A percentile compares a stretch with the other conserved stretches of the same genome.
These are phyloP conservation scores for Ophonus ardosiacus DNA, from an alignment of 2,888 invertebrate species.

Conservation along the genomic window DNA sequence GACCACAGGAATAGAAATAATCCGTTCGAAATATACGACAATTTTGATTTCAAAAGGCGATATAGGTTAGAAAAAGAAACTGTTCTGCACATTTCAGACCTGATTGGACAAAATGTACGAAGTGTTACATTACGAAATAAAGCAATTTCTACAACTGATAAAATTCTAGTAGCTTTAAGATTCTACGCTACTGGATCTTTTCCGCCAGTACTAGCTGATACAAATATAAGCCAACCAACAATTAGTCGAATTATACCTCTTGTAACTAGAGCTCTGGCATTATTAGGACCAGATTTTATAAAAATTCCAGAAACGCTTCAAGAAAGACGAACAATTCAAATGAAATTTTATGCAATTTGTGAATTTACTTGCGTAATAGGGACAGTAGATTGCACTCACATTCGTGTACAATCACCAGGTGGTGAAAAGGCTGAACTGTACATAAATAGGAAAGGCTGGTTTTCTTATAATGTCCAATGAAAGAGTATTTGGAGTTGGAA, in stretches of 20 bases:
- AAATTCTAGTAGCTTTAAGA: slow-evolving; percentile 4
- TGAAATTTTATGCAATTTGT: slow-evolving; percentile 41
- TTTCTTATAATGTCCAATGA: slow-evolving; percentile 69
- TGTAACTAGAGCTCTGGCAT: not conserved
- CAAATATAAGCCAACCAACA: not conserved
- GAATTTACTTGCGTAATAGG: slow-evolving; percentile 43
- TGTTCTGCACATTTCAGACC: not conserved
- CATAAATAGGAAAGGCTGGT: slow-evolving; percentile 52
- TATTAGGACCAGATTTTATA: not conserved
- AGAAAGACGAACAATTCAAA: not conserved
- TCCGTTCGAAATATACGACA: not conserved
- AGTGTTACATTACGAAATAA: not conserved
- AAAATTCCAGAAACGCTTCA: not conserved
- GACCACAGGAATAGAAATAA: not conserved
- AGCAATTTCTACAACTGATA: not conserved
- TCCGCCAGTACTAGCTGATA: not conserved
- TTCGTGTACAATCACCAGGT: slow-evolving; percentile 67
- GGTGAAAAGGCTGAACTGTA: slow-evolving; percentile 68
- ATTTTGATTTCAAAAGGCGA: slow-evolving; percentile 1
- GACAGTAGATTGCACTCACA: slow-evolving; percentile 66
- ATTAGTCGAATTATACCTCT: not conserved
- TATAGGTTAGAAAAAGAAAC: slow-evolving; percentile 4
- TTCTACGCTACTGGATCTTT: slow-evolving; percentile 18
- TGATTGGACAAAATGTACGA: not conserved
- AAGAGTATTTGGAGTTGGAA: slow-evolving; percentile 55